phyloP scores from a whole-genome alignment of 2,888 invertebrate species.

The Rhagonycha lutea region DNA sequence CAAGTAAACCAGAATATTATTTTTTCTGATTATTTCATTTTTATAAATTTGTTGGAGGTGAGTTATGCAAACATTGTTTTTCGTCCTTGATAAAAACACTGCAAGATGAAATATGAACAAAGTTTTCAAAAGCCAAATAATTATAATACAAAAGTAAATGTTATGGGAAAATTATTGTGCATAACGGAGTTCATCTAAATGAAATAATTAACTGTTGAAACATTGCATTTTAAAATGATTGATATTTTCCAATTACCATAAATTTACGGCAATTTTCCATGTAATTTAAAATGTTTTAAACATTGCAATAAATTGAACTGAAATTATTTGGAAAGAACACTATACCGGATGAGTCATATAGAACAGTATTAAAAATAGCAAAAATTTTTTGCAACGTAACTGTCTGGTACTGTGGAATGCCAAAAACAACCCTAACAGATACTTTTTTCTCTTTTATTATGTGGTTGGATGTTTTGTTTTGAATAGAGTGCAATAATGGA shows the following conservation, averaged over 20 bases:
- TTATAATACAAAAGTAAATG: background rate
- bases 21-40: background rate
- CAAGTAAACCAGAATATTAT: background rate
- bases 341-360: too few relatives aligned
- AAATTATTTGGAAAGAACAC: background rate
- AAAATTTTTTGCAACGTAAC: too few relatives aligned
- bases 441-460: too few relatives aligned
- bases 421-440: too few relatives aligned
- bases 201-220: background rate
- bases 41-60: background rate
- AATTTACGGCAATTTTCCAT: background rate
- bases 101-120: background rate
- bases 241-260: background rate
- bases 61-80: background rate
- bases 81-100: background rate
- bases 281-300: background rate
- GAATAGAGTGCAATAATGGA: too few relatives aligned
- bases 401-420: too few relatives aligned
- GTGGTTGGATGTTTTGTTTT: too few relatives aligned
- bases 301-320: background rate
- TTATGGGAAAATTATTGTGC: background rate
- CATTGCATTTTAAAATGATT: background rate
- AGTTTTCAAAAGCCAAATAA: background rate
- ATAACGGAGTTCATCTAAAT: background rate
- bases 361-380: too few relatives aligned